Evolutionary conservation across 2,113 vertebrate species (phyloP).

Genomic region (Gnathonemus echidnorhynchus): DNA sequence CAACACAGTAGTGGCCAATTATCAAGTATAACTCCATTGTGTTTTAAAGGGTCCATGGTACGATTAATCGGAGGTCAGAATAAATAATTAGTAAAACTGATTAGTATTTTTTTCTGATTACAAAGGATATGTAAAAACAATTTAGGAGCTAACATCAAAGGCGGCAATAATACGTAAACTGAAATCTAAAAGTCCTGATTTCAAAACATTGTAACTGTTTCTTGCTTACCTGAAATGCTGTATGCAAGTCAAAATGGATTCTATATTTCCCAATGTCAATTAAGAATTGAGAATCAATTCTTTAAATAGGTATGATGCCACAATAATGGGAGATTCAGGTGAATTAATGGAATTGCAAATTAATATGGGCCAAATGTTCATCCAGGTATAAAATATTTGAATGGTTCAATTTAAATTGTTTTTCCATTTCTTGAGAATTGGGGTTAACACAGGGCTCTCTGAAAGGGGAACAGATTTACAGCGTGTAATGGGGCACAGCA

Average conservation of each 20-base stretch:
- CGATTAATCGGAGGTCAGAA: not conserved
- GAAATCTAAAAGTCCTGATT: not conserved
- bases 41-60: not conserved
- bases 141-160: not conserved
- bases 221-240: not conserved
- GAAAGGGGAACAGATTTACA: slow-evolving; percentile 15
- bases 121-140: not conserved
- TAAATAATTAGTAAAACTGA: not conserved
- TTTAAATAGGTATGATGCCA: not conserved
- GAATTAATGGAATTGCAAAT: not conserved
- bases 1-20: not conserved
- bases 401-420: not conserved
- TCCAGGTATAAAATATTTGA: not conserved
- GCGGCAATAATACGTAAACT: not conserved
- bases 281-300: not conserved
- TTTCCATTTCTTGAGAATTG: not conserved
- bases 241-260: not conserved
- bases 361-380: not conserved
- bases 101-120: not conserved
- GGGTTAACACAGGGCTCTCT: not conserved
- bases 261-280: not conserved
- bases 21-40: not conserved
- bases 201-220: not conserved
- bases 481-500: not conserved
- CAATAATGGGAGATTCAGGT: not conserved